Conservation (phyloP, 1,140 invertebrate genomes). For the Megathymus violae region DNA sequence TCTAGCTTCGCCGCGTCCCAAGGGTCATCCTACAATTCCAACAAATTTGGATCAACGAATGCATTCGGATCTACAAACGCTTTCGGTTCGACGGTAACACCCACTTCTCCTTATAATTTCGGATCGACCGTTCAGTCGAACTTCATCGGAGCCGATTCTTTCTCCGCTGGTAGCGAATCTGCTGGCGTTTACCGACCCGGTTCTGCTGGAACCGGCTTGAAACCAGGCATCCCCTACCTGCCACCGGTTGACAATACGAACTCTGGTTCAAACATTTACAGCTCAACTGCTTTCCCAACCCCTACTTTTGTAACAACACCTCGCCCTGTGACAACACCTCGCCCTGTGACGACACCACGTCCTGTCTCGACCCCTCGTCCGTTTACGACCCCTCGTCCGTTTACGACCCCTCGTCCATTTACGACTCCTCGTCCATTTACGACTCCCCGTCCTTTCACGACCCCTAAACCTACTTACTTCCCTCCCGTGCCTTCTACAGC, state of each 20-base stretch:
- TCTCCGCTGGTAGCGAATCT: slow-evolving; percentile 63
- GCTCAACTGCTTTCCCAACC: slow-evolving; percentile 52
- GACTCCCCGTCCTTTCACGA: slow-evolving; percentile 46
- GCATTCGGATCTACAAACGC: background rate
- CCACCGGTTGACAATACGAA: slow-evolving; percentile 66
- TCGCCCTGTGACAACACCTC: no score
- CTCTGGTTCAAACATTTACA: slow-evolving; percentile 54
- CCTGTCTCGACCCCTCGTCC: no score
- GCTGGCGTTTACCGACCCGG: slow-evolving; percentile 60
- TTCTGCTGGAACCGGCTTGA: slow-evolving; percentile 49
- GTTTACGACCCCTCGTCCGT: slow-evolving; percentile 45
- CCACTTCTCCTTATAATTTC: slow-evolving; percentile 39
- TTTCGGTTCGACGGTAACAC: slow-evolving; percentile 46
- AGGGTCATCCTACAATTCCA: background rate
- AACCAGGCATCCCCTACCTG: slow-evolving; percentile 79
- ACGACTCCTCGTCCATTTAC: slow-evolving; percentile 47
- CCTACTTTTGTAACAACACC: no score
- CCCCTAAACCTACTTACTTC: slow-evolving; percentile 57
- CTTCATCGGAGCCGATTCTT: slow-evolving; percentile 64
- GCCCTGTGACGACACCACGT: no score
- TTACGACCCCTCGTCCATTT: slow-evolving; percentile 52
- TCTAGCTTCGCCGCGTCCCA: slow-evolving; percentile 7
- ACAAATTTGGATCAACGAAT: slow-evolving; percentile 14
- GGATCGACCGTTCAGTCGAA: slow-evolving; percentile 58
- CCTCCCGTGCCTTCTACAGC: slow-evolving; percentile 60